Evolutionary conservation across 2,797 vertebrate genomes (phyloP).

Genomic region (Adelosebastes latens): DNA sequence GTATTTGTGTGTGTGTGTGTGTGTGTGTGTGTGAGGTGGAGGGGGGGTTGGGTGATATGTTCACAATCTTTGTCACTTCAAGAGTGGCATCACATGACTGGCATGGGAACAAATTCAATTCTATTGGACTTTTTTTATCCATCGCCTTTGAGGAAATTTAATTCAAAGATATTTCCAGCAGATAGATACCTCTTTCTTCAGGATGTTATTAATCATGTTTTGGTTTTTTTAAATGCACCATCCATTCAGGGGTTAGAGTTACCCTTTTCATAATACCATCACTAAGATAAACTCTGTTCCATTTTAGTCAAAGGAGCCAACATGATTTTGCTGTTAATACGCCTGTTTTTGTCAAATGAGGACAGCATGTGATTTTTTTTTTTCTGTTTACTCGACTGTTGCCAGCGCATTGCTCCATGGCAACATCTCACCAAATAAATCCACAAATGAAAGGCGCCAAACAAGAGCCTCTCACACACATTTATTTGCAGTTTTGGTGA

Average conservation of each 20-base stretch:
- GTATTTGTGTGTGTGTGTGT: conserved; percentile 1
- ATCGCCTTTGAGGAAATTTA: conserved; percentile 6
- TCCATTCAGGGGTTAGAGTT: neutral
- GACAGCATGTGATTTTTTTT: conserved; percentile 21
- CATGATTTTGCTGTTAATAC: neutral
- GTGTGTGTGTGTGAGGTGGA: neutral
- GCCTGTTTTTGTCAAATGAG: conserved; percentile 41
- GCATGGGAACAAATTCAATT: conserved; percentile 25
- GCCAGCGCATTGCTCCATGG: conserved; percentile 33
- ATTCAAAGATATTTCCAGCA: neutral
- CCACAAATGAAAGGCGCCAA: conserved; percentile 42
- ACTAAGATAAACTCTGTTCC: conserved; percentile 34
- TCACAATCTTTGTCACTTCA: conserved; percentile 22
- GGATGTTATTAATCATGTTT: conserved; percentile 5
- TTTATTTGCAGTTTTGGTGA: conserved; percentile 25
- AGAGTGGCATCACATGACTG: conserved; percentile 45
- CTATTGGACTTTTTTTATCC: conserved; percentile 18
- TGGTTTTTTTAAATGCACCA: neutral
- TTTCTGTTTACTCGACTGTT: conserved; percentile 5
- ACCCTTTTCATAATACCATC: conserved; percentile 10
- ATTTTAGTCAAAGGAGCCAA: conserved; percentile 18
- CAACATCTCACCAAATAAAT: conserved; percentile 56
- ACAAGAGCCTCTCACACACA: conserved; percentile 22
- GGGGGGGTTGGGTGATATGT: neutral
- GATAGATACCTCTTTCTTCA: neutral